Base-by-base conservation (phyloP, 1,140 invertebrate species). In the Cotesia chilonis region DNA sequence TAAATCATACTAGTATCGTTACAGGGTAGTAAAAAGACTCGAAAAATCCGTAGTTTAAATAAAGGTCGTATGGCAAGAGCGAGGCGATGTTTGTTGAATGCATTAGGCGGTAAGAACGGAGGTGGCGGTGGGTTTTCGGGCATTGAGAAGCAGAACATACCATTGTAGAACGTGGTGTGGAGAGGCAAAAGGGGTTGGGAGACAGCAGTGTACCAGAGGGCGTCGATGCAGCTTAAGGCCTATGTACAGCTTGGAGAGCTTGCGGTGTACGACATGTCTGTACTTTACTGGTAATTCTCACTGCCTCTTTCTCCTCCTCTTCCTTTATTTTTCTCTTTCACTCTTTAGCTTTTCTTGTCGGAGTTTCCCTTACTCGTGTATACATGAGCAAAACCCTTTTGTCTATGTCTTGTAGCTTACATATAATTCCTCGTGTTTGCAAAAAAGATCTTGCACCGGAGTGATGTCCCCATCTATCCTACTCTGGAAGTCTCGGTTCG, bases 191-290 rank as follows among this genome's bases (percentile, higher is more conserved):
- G 38, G 60, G 28, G 69, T 69, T 64, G 66, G 71, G 35, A 60
- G 60, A 63, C 55, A 70, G 60, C 28, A 69, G 68, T 68, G 64
- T 51, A 76, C 73, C 75, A 70, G 75, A 74, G 76, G 77, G 76
- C 79, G 80, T 81, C 82, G 81, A 83, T 83, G 78, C 81, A 80
- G 83, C 84, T 85, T 85, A 85, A 83, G 57, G 57, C 57, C 57
- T 59, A 59, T 59, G 57, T 59, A 17, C 7, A 59, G 57, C 57
- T 59, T 59, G 20, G 9, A 17, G 57, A 59, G 57, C 17, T 20
- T 20, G 20, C 17, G 20, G 57, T 59, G 28, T 59, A 59, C 14
- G 57, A 59, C 57, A 59, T 59, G 28, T 28, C 57, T 17, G 57
- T 59, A 20, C 41, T 83, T 85, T 83, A 84, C 83, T 83, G 80